A percentile compares a stretch with the other conserved stretches of the same genome.
phyloP scores from a whole-genome alignment of 35 echinoderm and acorn worm species.

The Apostichopus japonicus region DNA sequence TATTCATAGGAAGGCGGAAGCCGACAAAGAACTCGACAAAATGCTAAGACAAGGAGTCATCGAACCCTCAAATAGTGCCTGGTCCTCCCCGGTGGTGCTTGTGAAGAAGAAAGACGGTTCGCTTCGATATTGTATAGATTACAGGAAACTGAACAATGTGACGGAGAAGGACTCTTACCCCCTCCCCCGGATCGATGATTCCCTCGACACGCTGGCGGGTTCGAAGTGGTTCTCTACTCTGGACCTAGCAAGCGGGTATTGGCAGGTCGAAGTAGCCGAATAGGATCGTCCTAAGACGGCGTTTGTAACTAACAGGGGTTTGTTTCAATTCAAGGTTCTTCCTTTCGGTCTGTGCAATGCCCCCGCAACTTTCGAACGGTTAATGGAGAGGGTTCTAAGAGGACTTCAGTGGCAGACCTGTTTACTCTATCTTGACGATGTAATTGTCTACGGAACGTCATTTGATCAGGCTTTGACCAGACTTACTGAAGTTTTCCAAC shows the following conservation, averaged over 20 bases:
- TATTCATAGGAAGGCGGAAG: slow-evolving; percentile 28
- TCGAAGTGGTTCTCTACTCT: too few relatives aligned
- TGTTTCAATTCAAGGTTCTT: too few relatives aligned
- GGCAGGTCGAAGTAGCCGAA: too few relatives aligned
- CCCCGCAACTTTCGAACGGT: neutral
- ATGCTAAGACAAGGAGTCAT: slow-evolving; percentile 46
- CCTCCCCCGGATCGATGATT: neutral
- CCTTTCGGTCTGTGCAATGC: neutral
- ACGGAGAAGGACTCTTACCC: neutral
- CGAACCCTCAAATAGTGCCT: slow-evolving; percentile 22
- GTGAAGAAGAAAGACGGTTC: neutral
- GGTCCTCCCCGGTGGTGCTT: neutral
- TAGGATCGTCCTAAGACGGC: too few relatives aligned
- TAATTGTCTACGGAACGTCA: neutral
- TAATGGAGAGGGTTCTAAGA: neutral
- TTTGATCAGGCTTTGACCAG: neutral
- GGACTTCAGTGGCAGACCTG: neutral
- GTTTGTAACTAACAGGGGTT: too few relatives aligned
- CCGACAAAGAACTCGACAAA: neutral
- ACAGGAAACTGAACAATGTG: neutral
- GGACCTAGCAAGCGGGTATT: too few relatives aligned
- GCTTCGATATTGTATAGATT: neutral
- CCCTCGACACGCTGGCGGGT: neutral
- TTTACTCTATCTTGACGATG: neutral
- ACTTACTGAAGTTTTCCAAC: neutral